Percentiles rank a stretch among this genome's conserved stretches.
phyloP scores from a whole-genome alignment of 1,140 invertebrate genomes.

The Camponotus pennsylvanicus region DNA sequence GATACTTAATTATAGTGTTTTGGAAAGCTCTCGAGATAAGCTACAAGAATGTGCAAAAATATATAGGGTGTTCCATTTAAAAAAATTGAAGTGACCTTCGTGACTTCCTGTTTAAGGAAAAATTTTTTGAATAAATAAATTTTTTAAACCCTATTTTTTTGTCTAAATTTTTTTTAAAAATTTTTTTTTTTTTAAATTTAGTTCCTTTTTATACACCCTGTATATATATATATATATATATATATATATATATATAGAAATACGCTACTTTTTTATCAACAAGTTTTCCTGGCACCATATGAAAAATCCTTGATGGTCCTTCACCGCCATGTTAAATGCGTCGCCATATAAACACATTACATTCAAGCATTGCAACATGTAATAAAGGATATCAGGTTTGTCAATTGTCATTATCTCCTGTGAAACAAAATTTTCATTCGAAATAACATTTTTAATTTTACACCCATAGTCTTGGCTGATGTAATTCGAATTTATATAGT shows the following conservation, averaged over 20 bases:
- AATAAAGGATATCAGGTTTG: constrained; percentile 97
- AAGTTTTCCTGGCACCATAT: constrained; percentile 99
- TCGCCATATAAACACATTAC: constrained; percentile 97
- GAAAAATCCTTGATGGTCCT: constrained; percentile 97
- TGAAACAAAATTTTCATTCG: constrained; percentile 51
- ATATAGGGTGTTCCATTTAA: too few species aligned
- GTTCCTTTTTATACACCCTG: too few species aligned
- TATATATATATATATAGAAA: background rate
- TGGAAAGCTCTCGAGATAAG: too few species aligned
- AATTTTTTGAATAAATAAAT: too few species aligned
- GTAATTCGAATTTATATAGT: background rate
- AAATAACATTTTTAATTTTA: background rate
- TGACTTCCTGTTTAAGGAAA: too few species aligned
- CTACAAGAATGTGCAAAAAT: too few species aligned
- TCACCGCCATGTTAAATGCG: constrained; percentile 94
- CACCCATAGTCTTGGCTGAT: background rate
- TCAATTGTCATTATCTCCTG: constrained; percentile 93
- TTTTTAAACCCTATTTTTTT: too few species aligned
- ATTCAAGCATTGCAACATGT: constrained; percentile 96
- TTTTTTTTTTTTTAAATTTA: too few species aligned
- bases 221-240: too few species aligned
- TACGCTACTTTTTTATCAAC: constrained; percentile 95
- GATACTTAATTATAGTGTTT: too few species aligned
- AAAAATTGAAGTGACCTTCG: too few species aligned
- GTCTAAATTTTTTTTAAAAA: too few species aligned